Percentiles rank a stretch among this genome's conserved stretches.
Evolutionary conservation across 64 coral and sea anemone genomes (phyloP).

Genomic region (Montipora efflorescens): DNA sequence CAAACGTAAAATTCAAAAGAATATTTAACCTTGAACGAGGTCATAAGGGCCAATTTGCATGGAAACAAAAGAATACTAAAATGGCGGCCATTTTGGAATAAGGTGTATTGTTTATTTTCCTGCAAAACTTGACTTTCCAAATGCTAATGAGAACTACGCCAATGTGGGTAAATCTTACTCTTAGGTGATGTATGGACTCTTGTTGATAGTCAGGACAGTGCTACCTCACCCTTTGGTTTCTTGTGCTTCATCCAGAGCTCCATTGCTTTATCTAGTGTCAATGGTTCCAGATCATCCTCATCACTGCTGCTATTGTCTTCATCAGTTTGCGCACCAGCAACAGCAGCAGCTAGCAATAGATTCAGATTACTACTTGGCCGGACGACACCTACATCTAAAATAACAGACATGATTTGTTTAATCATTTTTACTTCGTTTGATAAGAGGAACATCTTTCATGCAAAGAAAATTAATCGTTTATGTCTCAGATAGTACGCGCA

Average conservation of each 20-base stretch:
- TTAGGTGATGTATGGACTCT: no score
- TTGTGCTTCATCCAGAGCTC: conserved; percentile 78
- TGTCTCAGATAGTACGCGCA: no score
- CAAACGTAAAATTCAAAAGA: no score
- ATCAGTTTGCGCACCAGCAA: conserved; percentile 74
- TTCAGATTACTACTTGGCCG: conserved; percentile 61
- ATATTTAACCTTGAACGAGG: no score
- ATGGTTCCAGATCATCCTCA: conserved; percentile 64
- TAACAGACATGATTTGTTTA: neutral
- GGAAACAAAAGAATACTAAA: no score
- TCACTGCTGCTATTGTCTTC: conserved; percentile 62
- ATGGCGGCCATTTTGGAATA: no score
- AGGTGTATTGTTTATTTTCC: no score
- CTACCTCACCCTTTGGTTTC: conserved; percentile 41
- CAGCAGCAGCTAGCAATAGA: conserved; percentile 79
- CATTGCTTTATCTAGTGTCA: conserved; percentile 73
- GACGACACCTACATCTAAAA: conserved; percentile 5
- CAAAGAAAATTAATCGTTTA: neutral
- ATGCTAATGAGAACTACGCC: no score
- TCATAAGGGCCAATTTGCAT: no score
- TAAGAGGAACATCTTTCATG: neutral
- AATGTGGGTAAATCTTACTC: no score
- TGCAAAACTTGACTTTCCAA: no score
- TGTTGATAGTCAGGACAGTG: neutral
- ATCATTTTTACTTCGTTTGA: neutral